Evolutionary conservation across 2,797 vertebrate genomes (phyloP), one percentile per base, ranked within the genome.

Genomic region (Leptoclinus maculatus): DNA sequence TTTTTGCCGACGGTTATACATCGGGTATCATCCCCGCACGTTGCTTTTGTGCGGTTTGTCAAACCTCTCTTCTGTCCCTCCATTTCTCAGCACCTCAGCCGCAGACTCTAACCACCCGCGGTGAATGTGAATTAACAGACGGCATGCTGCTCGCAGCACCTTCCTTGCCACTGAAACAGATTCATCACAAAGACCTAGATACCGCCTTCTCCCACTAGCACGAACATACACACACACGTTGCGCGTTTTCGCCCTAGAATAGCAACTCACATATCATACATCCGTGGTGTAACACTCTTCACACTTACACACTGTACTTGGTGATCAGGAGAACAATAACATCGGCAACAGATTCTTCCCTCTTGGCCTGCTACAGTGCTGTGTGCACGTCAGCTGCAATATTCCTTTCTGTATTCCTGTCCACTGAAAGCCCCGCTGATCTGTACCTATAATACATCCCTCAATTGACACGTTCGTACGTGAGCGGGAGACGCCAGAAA

Each of bases 121-220:
- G 90, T 32, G 91, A 91, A 92, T 91, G 92, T 92, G 92, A 94
- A 94, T 94, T 93, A 94, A 92, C 93, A 92, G 92, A 92, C 87
- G 79, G 82, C 86, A 85, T 87, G 90, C 89, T 85, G 91, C 89
- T 93, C 69, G 71, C 84, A 87, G 89, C 88, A 90, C 90, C 92
- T 89, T 83, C 80, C 82, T 86, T 83, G 83, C 93, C 80, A 87
- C 88, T 71, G 86, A 90, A 92, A 91, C 91, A 93, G 88, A 94
- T 93, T 90, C 89, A 93, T 93, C 92, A 93, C 87, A 68, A 70
- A 92, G 90, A 92, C 93, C 93, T 90, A 94, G 92, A 94, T 92
- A 89, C 75, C 25, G 76, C 67, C 80, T 88, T 79, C 80, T 83
- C 82, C 71, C 82, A 74, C 83, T 27, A 76, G 83, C 23, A 76